Percentiles rank a stretch among this genome's conserved stretches.
Conservation (phyloP, 2,113 vertebrate species). For the Vidua macroura region DNA sequence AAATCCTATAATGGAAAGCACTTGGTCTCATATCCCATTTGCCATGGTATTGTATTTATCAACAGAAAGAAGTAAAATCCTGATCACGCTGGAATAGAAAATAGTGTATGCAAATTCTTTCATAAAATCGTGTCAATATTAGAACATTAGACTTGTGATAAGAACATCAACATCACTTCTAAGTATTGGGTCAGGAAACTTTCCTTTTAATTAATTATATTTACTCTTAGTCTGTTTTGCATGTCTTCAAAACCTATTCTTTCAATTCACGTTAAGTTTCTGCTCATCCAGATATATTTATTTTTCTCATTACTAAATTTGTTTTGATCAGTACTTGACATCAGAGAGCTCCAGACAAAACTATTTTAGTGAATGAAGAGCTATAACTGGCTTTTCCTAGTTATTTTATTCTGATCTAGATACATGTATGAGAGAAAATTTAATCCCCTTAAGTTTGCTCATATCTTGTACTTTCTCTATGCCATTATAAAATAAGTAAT, state of each 20-base stretch:
- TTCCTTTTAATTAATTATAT: not conserved
- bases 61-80: not conserved
- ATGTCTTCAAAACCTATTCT: not conserved
- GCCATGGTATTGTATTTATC: not conserved
- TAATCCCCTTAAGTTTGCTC: not conserved
- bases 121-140: not conserved
- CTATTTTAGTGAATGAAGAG: not conserved
- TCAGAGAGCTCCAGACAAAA: not conserved
- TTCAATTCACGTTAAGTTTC: not conserved
- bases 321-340: not conserved
- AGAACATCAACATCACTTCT: not conserved
- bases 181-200: not conserved
- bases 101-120: not conserved
- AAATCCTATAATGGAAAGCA: not conserved
- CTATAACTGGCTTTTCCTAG: not conserved
- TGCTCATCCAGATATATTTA: not conserved
- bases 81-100: not conserved
- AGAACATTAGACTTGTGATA: not conserved
- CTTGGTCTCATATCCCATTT: not conserved
- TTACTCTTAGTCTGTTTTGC: not conserved
- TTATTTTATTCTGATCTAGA: not conserved
- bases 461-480: not conserved
- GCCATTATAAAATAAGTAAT: not conserved
- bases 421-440: not conserved
- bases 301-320: not conserved